phyloP scores from a whole-genome alignment of 2,113 vertebrate species.

The Chunga burmeisteri region DNA sequence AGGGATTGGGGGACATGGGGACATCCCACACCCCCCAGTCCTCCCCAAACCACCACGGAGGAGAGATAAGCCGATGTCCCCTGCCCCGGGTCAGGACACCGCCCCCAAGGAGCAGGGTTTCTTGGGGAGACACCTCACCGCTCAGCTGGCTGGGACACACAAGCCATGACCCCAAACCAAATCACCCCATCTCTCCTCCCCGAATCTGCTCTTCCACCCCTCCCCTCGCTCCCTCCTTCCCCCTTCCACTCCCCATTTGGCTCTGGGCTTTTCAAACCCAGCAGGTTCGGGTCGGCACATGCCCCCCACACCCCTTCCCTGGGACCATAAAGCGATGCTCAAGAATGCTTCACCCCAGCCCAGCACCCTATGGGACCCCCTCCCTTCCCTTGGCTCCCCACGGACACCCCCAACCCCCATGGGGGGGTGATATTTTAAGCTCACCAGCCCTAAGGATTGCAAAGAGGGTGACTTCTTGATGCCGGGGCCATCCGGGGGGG shows the following conservation, averaged over 20 bases:
- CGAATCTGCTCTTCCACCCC: not conserved
- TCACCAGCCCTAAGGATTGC: conserved; percentile 87
- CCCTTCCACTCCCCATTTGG: not conserved
- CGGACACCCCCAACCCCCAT: fast-evolving
- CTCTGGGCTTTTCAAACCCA: not conserved
- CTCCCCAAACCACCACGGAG: not conserved
- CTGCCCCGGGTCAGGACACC: fast-evolving
- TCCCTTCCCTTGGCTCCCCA: fast-evolving
- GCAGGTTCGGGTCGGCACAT: not conserved
- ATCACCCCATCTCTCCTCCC: not conserved
- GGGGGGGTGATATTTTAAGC: not conserved
- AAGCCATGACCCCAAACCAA: not conserved
- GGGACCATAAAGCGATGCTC: not conserved
- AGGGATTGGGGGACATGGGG: not conserved
- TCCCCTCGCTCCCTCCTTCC: too few relatives aligned
- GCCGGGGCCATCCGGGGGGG: not conserved
- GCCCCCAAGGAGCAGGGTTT: fast-evolving
- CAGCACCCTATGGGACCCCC: not conserved
- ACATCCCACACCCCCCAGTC: not conserved
- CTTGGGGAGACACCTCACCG: not conserved
- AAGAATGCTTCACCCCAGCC: not conserved
- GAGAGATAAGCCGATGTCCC: not conserved
- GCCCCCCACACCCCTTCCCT: fast-evolving
- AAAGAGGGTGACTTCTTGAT: conserved; percentile 87
- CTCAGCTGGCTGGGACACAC: not conserved